Percentiles rank a stretch among this genome's conserved stretches.
These are phyloP conservation scores for Euphydryas editha DNA, from an alignment of 2,888 invertebrate species.

Conservation along the genomic window DNA sequence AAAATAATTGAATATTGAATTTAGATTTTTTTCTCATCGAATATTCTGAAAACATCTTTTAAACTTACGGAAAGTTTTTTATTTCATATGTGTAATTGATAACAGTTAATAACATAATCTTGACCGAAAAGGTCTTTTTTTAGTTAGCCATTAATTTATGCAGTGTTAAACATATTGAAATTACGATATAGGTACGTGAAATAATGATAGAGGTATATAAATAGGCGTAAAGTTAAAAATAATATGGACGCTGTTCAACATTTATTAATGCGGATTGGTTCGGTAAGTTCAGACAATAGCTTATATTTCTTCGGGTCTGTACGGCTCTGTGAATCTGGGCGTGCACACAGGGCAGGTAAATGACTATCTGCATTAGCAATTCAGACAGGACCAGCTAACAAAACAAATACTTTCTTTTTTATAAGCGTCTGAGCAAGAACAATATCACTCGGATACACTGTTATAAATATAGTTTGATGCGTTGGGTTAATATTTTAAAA, in stretches of 20 bases:
- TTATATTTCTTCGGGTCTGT: slow-evolving; percentile 61
- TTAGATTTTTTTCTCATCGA: too few species aligned
- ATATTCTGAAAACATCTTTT: neutral
- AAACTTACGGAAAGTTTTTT: neutral
- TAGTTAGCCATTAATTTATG: too few species aligned
- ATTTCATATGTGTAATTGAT: neutral
- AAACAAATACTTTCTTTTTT: slow-evolving; percentile 63
- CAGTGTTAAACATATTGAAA: too few species aligned
- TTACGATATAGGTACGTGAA: slow-evolving; percentile 11
- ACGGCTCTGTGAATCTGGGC: slow-evolving; percentile 54
- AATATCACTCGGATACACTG: slow-evolving; percentile 48
- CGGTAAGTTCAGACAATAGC: slow-evolving; percentile 62
- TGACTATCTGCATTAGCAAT: slow-evolving; percentile 64
- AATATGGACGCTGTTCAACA: slow-evolving; percentile 56
- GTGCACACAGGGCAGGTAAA: slow-evolving; percentile 59
- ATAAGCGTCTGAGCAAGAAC: slow-evolving; percentile 60
- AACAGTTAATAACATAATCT: too few species aligned
- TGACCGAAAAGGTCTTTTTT: too few species aligned
- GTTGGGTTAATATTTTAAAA: slow-evolving; percentile 31
- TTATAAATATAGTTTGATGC: slow-evolving; percentile 48
- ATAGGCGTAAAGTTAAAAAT: slow-evolving; percentile 38
- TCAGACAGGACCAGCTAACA: slow-evolving; percentile 63
- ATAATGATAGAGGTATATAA: slow-evolving; percentile 12
- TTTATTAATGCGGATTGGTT: slow-evolving; percentile 68
- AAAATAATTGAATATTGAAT: too few species aligned